phyloP scores from a whole-genome alignment of 2,888 invertebrate genomes.

The Phaonia tiefii region DNA sequence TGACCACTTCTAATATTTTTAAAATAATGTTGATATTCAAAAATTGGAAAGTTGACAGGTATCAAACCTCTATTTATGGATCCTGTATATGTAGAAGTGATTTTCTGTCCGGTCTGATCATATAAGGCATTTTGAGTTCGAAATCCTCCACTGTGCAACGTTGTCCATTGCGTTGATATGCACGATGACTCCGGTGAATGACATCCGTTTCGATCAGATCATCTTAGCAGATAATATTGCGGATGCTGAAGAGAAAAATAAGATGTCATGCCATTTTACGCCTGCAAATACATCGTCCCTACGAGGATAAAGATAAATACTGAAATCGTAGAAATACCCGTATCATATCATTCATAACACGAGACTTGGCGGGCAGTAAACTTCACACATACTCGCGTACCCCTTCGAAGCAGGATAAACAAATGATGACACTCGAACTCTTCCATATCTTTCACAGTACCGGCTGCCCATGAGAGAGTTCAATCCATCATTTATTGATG shows the following conservation, averaged over 20 bases:
- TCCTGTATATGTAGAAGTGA: no score
- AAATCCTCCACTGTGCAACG: not conserved
- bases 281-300: slow-evolving; percentile 77
- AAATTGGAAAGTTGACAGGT: no score
- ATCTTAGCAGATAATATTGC: slow-evolving; percentile 44
- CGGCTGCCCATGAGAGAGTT: no score
- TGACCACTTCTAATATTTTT: no score
- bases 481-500: slow-evolving; percentile 55
- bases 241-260: slow-evolving; percentile 37
- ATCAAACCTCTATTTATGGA: no score
- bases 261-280: slow-evolving; percentile 75
- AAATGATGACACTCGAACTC: slow-evolving; percentile 12
- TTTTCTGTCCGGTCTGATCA: no score
- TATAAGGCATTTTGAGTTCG: no score
- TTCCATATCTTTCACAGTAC: no score
- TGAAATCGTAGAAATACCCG: slow-evolving; percentile 72
- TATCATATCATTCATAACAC: slow-evolving; percentile 77
- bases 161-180: slow-evolving; percentile 13
- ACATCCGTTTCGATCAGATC: slow-evolving; percentile 23
- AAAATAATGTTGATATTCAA: no score
- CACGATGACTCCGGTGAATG: not conserved
- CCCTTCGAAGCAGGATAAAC: slow-evolving; percentile 8
- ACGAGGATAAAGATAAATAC: no score
- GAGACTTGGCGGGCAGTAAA: not conserved
- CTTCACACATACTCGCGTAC: not conserved